These are phyloP conservation scores for Cosmopolites sordidus DNA, from an alignment of 2,888 invertebrate genomes.

Conservation along the genomic window DNA sequence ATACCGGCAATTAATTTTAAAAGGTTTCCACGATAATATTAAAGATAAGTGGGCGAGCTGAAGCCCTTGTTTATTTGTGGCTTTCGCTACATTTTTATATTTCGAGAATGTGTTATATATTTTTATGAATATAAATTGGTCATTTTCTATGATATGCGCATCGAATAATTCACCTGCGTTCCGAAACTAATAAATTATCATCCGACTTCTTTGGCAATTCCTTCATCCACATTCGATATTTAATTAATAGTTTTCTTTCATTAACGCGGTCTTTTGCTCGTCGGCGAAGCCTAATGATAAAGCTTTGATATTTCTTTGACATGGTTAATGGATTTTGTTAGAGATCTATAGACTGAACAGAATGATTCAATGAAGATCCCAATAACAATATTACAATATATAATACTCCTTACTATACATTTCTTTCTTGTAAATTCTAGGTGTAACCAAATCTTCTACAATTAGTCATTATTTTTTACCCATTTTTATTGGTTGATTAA, in stretches of 20 bases:
- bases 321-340: not conserved
- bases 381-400: too few relatives aligned
- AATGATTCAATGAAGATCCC: too few relatives aligned
- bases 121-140: conserved; percentile 25
- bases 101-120: conserved; percentile 21
- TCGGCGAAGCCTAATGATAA: not conserved
- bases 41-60: conserved; percentile 44
- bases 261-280: not conserved
- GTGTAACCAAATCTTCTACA: too few relatives aligned
- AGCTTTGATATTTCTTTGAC: not conserved
- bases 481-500: too few relatives aligned
- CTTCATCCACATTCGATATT: not conserved
- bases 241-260: conserved; percentile 1
- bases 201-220: conserved; percentile 5
- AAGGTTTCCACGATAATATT: conserved; percentile 48
- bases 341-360: too few relatives aligned
- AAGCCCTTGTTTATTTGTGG: conserved; percentile 21
- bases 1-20: conserved; percentile 46
- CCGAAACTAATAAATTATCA: conserved; percentile 14
- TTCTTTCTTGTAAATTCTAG: too few relatives aligned
- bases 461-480: too few relatives aligned
- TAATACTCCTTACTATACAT: too few relatives aligned
- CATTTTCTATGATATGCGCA: conserved; percentile 21
- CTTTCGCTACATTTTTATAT: conserved; percentile 15
- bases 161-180: conserved; percentile 16